phyloP scores from a whole-genome alignment of 1,140 invertebrate species.

The Brachionus rubens region DNA sequence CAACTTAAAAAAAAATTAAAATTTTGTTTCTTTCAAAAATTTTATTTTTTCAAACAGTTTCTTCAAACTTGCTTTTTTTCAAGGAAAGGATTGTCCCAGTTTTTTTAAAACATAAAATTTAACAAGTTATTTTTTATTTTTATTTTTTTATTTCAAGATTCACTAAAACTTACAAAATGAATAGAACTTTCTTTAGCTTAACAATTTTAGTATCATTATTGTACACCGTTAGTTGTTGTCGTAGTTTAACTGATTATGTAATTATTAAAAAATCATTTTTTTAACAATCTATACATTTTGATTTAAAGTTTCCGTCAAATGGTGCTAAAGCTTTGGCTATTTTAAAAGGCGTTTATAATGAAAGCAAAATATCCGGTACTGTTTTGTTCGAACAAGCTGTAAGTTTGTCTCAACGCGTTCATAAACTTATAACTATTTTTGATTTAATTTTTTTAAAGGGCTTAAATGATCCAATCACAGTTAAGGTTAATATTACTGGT shows the following conservation, averaged over 20 bases:
- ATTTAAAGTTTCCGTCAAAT: conserved; percentile 24
- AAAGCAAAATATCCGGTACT: conserved; percentile 9
- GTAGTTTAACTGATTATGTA: conserved; percentile 16
- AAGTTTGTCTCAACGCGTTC: no score
- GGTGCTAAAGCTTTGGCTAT: conserved; percentile 28
- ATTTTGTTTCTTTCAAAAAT: no score
- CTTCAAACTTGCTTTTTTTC: no score
- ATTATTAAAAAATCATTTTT: background rate
- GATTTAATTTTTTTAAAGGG: background rate
- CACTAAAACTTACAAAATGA: background rate
- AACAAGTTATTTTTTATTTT: no score
- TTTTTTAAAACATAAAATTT: no score
- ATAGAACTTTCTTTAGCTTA: background rate
- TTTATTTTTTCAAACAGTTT: no score
- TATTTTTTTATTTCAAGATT: no score
- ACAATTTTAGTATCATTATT: no score
- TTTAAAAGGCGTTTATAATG: background rate
- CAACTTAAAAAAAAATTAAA: no score
- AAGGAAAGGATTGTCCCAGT: no score
- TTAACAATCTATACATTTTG: background rate
- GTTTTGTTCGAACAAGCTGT: conserved; percentile 39
- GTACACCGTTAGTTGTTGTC: background rate
- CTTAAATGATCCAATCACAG: background rate
- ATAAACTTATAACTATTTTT: background rate
- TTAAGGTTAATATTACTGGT: conserved; percentile 21